Percentiles rank a stretch among this genome's conserved stretches.
Conservation (phyloP, 2,888 invertebrate species). For the Trichacis sp. region DNA sequence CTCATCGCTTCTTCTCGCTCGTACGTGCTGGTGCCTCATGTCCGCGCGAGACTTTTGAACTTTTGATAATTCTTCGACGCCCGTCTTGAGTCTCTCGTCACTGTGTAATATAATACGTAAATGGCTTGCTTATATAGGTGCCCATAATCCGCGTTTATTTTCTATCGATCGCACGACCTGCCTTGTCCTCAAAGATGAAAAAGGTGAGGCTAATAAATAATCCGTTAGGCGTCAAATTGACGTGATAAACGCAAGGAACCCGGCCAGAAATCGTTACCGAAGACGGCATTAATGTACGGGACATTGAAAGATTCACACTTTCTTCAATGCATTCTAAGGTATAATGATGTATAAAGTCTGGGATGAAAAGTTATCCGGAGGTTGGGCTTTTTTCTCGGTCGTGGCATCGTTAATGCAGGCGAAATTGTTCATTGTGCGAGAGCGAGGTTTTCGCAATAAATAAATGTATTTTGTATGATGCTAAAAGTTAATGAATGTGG, state of each 20-base stretch:
- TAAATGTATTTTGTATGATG: slow-evolving; percentile 30
- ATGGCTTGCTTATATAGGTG: slow-evolving; percentile 44
- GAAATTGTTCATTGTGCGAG: not conserved
- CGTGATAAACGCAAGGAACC: slow-evolving; percentile 38
- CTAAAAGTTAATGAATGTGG: slow-evolving; percentile 28
- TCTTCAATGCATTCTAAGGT: too few species aligned
- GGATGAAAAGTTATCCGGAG: too few species aligned
- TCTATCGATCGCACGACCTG: slow-evolving; percentile 45
- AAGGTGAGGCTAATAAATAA: slow-evolving; percentile 43
- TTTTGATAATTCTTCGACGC: slow-evolving; percentile 45
- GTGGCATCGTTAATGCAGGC: too few species aligned
- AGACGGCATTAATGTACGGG: slow-evolving; percentile 27
- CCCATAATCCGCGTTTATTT: slow-evolving; percentile 42
- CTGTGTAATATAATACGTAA: slow-evolving; percentile 44
- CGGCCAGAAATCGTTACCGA: slow-evolving; percentile 34
- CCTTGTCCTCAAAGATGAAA: slow-evolving; percentile 44
- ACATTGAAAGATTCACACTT: not conserved
- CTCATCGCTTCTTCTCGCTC: slow-evolving; percentile 40
- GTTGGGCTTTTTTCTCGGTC: too few species aligned
- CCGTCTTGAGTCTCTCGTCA: slow-evolving; percentile 40
- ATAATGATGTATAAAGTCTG: too few species aligned
- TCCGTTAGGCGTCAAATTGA: slow-evolving; percentile 45
- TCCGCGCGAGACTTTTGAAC: slow-evolving; percentile 44
- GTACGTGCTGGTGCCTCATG: slow-evolving; percentile 37
- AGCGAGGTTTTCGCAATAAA: slow-evolving; percentile 13